Percentiles rank a stretch among this genome's conserved stretches.
These are phyloP conservation scores for Lepidochrysops patricia DNA, from an alignment of 2,888 invertebrate genomes.

Conservation along the genomic window DNA sequence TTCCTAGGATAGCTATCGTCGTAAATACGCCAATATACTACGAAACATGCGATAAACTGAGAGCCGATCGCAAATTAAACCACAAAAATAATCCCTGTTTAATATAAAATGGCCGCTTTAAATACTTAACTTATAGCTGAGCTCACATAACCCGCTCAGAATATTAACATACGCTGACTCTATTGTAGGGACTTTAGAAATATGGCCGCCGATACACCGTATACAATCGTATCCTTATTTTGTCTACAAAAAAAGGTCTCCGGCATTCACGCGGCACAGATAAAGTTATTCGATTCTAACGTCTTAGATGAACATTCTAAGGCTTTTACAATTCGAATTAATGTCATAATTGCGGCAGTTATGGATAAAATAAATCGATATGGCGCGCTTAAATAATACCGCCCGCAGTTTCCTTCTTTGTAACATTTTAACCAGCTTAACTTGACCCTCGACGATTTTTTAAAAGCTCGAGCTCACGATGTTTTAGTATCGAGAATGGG, in stretches of 20 bases:
- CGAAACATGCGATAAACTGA: constrained; percentile 43
- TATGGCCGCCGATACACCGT: constrained; percentile 46
- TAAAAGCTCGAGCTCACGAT: constrained; percentile 30
- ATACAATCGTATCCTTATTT: constrained; percentile 48
- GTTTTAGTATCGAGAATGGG: constrained; percentile 25
- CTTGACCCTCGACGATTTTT: constrained; percentile 40
- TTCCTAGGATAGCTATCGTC: constrained; percentile 3
- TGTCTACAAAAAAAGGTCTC: constrained; percentile 32
- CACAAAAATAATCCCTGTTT: constrained; percentile 58
- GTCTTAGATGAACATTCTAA: constrained; percentile 58
- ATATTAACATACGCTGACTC: constrained; percentile 30
- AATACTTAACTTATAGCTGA: constrained; percentile 37
- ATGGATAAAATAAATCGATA: constrained; percentile 70
- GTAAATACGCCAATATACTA: constrained; percentile 24
- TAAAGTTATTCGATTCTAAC: constrained; percentile 64
- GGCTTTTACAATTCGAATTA: constrained; percentile 64
- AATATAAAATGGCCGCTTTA: constrained; percentile 42
- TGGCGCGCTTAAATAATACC: constrained; percentile 63
- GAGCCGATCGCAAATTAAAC: constrained; percentile 53
- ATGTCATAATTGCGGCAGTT: constrained; percentile 69
- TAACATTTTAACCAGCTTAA: constrained; percentile 41
- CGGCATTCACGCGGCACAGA: constrained; percentile 41
- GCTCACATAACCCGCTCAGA: constrained; percentile 48
- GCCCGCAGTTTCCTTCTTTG: constrained; percentile 50
- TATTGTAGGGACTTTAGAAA: constrained; percentile 39